Conservation (phyloP, 2,797 vertebrate genomes). For the Denticeps clupeoides region DNA sequence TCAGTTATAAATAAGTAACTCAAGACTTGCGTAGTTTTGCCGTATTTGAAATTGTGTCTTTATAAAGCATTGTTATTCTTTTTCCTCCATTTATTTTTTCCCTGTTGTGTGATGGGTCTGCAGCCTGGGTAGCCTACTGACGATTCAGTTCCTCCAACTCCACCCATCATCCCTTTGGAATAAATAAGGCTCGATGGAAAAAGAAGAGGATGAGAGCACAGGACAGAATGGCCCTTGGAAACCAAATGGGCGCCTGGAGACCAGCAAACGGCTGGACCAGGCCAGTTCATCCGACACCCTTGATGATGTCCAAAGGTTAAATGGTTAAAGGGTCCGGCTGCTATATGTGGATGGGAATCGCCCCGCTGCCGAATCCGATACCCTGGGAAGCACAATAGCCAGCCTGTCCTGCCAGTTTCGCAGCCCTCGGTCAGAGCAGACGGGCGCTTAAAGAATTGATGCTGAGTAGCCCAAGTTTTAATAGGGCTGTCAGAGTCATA, state of each 20-base stretch:
- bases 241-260: slow-evolving; percentile 56
- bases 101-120: slow-evolving; percentile 42
- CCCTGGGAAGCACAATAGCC: slow-evolving; percentile 56
- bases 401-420: slow-evolving; percentile 38
- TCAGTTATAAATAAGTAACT: slow-evolving; percentile 56
- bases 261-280: slow-evolving; percentile 34
- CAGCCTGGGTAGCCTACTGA: slow-evolving; percentile 35
- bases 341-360: slow-evolving; percentile 52
- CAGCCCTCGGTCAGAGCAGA: too few species aligned
- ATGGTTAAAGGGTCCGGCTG: slow-evolving; percentile 55
- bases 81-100: background rate
- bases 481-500: slow-evolving; percentile 63
- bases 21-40: background rate
- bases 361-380: slow-evolving; percentile 45
- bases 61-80: background rate
- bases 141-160: too few species aligned
- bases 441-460: slow-evolving; percentile 50
- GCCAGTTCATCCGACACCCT: slow-evolving; percentile 48
- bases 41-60: background rate
- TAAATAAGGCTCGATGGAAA: too few species aligned
- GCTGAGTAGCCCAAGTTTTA: slow-evolving; percentile 63
- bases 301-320: slow-evolving; percentile 56
- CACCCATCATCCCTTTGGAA: too few species aligned
- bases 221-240: too few species aligned
- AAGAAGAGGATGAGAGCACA: too few species aligned